Evolutionary conservation across 2,888 invertebrate species (phyloP).

Genomic region (Heteropelma amictum): DNA sequence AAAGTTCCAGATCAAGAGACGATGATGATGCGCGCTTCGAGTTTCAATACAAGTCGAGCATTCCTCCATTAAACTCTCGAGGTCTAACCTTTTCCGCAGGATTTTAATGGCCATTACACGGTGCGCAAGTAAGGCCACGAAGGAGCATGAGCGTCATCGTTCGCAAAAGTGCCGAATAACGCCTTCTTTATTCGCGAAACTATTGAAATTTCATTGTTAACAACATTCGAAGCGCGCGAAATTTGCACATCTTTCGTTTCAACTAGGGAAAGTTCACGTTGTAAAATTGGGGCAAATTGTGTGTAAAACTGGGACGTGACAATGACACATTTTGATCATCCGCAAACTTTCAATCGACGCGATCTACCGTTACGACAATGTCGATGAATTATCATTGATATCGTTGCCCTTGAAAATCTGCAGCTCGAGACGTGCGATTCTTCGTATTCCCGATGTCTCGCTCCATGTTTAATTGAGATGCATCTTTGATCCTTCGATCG

Average conservation of each 20-base stretch:
- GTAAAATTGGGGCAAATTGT: not conserved
- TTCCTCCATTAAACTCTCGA: conserved; percentile 53
- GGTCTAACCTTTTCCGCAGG: conserved; percentile 41
- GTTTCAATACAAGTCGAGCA: conserved; percentile 60
- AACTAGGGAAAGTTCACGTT: too few relatives aligned
- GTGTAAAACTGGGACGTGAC: not conserved
- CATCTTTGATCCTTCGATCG: not conserved
- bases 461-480: too few relatives aligned
- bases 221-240: too few relatives aligned
- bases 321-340: too few relatives aligned
- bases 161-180: too few relatives aligned
- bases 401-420: conserved; percentile 27
- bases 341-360: too few relatives aligned
- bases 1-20: conserved; percentile 46
- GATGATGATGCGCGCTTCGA: conserved; percentile 38
- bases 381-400: conserved; percentile 8
- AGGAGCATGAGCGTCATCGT: too few relatives aligned
- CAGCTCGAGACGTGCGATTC: not conserved
- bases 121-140: too few relatives aligned
- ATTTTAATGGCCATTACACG: conserved; percentile 69
- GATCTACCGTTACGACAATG: too few relatives aligned
- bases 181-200: conserved; percentile 31
- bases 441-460: conserved; percentile 1
- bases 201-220: too few relatives aligned
- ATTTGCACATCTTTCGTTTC: too few relatives aligned